Evolutionary conservation across 2,113 vertebrate genomes (phyloP), one percentile per base, ranked within the genome.

Genomic region (Bubo blakistoni): DNA sequence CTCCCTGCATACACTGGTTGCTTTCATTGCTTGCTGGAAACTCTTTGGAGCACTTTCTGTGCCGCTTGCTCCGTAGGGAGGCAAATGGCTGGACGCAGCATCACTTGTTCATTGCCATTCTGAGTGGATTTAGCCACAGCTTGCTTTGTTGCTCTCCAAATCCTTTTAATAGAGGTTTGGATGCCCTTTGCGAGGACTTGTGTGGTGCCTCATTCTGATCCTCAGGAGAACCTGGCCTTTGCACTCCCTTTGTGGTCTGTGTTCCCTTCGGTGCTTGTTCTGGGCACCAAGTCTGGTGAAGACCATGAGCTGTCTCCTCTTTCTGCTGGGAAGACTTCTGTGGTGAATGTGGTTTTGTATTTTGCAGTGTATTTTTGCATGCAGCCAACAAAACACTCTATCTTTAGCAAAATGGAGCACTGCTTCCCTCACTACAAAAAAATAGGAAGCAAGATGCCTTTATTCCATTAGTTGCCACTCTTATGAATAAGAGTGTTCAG

Each of bases 1-100:
- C 88, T 96, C 70, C 59, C 88, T 76, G 20, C n/a, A 7, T 91
- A 84, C 58, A 6, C 12, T 85, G 66, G 91, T 96, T 82, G 80
- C 87, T 93, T 91, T 94, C 70, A 40, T 57, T 27, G 27, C 87
- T 90, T 14, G 10, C 63, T 81, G 82, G 81, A 69, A 74, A 49
- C 93, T 92, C 88, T 90, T 77, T 47, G 88, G 84, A 94, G 73
- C 81, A 15, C 54, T 74, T 27, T 73, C 16, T 46, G 65, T 88
- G 74, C 71, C 30, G 4, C 66, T 54, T 80, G 83, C 81, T 47
- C 80, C 13, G 4, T 49, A 55, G 72, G 54, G 62, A 85, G 57
- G 82, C 58, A 58, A 32, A 30, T 25, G 80, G n/a, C 61, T 66
- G 83, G 62, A 40, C 80, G 55, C 51, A 47, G 2, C 83, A 30